phyloP scores from a whole-genome alignment of 2,113 vertebrate species.

The Colius striatus region DNA sequence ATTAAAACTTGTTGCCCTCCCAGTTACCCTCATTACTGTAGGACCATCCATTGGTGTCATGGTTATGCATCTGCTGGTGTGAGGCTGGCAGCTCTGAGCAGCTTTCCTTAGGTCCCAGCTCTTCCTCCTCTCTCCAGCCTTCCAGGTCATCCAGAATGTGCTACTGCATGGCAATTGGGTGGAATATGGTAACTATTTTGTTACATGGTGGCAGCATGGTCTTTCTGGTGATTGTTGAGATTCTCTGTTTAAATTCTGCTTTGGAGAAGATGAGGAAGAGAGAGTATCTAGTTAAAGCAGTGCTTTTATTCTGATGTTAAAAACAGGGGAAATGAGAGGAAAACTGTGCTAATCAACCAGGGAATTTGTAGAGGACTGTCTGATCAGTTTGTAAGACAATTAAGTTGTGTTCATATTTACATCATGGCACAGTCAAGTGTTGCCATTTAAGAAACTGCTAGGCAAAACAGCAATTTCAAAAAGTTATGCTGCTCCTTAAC shows the following conservation, averaged over 20 bases:
- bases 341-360: fast-evolving
- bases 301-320: background rate
- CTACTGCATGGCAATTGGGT: background rate
- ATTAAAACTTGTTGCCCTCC: background rate
- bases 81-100: background rate
- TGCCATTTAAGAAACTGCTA: background rate
- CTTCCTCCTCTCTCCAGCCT: background rate
- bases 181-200: background rate
- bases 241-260: background rate
- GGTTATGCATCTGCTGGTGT: background rate
- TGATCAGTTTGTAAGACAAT: background rate
- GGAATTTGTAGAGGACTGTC: background rate
- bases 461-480: background rate
- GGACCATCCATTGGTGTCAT: background rate
- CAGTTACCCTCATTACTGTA: background rate
- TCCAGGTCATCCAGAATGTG: background rate
- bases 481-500: background rate
- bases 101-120: background rate
- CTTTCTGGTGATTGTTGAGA: background rate
- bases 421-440: background rate
- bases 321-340: background rate
- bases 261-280: background rate
- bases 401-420: background rate
- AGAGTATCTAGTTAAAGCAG: background rate
- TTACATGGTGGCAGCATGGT: background rate